Evolutionary conservation across 1,140 invertebrate genomes (phyloP), one percentile per base, ranked within the genome.

Genomic region (Saccostrea cuccullata): DNA sequence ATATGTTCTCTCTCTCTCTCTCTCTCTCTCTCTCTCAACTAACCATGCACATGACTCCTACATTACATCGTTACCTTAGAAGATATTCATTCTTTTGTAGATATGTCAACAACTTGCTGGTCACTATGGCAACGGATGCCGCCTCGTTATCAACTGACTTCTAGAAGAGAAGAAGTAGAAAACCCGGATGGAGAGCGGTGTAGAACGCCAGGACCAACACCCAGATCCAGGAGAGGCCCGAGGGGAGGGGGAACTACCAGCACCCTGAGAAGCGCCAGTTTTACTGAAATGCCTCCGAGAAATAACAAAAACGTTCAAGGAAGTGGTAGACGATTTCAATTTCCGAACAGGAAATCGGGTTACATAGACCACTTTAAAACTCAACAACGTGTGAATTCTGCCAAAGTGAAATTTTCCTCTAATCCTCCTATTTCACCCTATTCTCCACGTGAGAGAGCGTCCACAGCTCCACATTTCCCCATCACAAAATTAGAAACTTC

Each of bases 41-140:
- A 47, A 6, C 40, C 2, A 47, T 47, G 2, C 40, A 6, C 9
- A 3, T 47, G 47, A 47, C 47, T 47, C 47, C 47, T 47, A 47
- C 9, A 47, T 47, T 47, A 47, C 6, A 6, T 47, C 1, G 5
- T 47, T 0, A 47, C 5, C 5, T 47, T 47, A 47, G 6, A 47
- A 47, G 9, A 47, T 0, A 15, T 73, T 15, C 30, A n/a, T 64
- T 23, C 82, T 17, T 36, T 89, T 89, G 20, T 47, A 91, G 91
- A 86, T 20, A 92, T 92, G 91, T 86, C 89, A 47, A 86, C 91
- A 0, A 89, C 90, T 13, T 90, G 90, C n/a, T 92, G 92, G 92
- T 89, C 90, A 15, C 85, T 92, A 64, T 92, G 92, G 92, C 91
- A 92, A 73, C 88, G 90, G 9, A 89, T 92, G 86, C 92, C 92